A percentile compares a stretch with the other conserved stretches of the same genome.
phyloP scores from a whole-genome alignment of 2,888 invertebrate species.

The Brachypalpus laphriformis region DNA sequence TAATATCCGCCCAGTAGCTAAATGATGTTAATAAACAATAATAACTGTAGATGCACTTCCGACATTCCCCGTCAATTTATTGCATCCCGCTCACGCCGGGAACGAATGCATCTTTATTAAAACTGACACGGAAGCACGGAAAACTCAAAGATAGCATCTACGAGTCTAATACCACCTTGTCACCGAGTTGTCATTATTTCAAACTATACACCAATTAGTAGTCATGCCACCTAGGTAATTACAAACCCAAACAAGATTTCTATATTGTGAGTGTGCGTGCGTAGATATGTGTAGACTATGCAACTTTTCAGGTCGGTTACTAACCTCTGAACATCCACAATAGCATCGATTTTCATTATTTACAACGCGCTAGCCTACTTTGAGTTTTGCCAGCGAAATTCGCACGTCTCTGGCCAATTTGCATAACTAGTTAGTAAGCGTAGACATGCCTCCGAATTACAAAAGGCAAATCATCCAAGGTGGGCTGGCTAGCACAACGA shows the following conservation, averaged over 20 bases:
- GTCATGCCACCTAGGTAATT: constrained; percentile 9
- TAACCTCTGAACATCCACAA: constrained; percentile 10
- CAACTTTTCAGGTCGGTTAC: constrained; percentile 28
- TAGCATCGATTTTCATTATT: not conserved
- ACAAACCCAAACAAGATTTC: constrained; percentile 4
- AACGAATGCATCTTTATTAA: constrained; percentile 7
- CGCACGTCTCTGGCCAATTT: constrained; percentile 33
- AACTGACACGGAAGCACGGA: not conserved
- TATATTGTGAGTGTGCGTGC: not conserved
- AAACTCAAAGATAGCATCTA: not conserved
- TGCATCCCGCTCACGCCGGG: not conserved
- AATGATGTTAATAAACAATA: not conserved
- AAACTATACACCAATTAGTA: constrained; percentile 1
- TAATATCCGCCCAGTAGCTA: not conserved
- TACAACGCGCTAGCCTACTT: constrained; percentile 33
- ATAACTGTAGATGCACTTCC: not conserved
- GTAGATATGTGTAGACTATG: not conserved
- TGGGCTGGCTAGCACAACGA: constrained; percentile 3
- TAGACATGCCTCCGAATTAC: constrained; percentile 24
- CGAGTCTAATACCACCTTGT: not conserved
- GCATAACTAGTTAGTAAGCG: constrained; percentile 41
- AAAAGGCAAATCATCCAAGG: constrained; percentile 17
- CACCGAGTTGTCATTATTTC: not conserved
- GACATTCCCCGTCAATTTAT: not conserved
- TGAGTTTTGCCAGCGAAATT: constrained; percentile 17